Percentiles rank a stretch among this genome's conserved stretches.
Evolutionary conservation across 2,797 vertebrate species (phyloP).

Genomic region (Paramormyrops hopkinsi): DNA sequence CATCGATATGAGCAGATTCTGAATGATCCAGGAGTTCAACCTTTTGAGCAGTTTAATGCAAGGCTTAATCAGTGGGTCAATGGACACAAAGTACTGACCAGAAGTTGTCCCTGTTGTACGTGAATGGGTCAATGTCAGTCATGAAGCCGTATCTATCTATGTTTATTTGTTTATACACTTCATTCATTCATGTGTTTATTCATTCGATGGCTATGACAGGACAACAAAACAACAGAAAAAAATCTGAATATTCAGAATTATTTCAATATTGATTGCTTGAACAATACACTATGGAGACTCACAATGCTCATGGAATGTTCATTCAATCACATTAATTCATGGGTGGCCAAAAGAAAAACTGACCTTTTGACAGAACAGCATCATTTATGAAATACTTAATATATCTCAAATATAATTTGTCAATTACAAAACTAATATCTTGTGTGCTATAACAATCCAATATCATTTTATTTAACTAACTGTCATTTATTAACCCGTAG

Average conservation of each 20-base stretch:
- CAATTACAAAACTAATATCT: not conserved
- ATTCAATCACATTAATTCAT: not conserved
- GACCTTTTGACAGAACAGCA: not conserved
- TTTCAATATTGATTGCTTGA: not conserved
- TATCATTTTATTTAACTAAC: not conserved
- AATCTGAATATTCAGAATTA: not conserved
- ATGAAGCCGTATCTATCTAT: not conserved
- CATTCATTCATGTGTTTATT: not conserved
- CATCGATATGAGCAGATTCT: conserved; percentile 56
- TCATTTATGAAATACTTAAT: not conserved
- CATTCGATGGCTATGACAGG: not conserved
- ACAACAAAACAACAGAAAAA: not conserved
- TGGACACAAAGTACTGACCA: conserved; percentile 34
- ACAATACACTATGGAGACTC: not conserved
- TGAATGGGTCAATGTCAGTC: not conserved
- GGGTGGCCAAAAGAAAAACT: not conserved
- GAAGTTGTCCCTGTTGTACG: conserved; percentile 12
- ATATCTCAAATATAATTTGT: not conserved
- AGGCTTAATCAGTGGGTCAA: conserved; percentile 28
- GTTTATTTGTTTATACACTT: not conserved
- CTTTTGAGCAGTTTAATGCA: conserved; percentile 58
- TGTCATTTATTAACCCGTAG: not conserved
- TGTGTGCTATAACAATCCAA: not conserved
- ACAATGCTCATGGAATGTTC: not conserved
- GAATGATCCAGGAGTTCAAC: conserved; percentile 56